phyloP scores from a whole-genome alignment of 2,113 vertebrate species.

The Rhabdomys dilectus region DNA sequence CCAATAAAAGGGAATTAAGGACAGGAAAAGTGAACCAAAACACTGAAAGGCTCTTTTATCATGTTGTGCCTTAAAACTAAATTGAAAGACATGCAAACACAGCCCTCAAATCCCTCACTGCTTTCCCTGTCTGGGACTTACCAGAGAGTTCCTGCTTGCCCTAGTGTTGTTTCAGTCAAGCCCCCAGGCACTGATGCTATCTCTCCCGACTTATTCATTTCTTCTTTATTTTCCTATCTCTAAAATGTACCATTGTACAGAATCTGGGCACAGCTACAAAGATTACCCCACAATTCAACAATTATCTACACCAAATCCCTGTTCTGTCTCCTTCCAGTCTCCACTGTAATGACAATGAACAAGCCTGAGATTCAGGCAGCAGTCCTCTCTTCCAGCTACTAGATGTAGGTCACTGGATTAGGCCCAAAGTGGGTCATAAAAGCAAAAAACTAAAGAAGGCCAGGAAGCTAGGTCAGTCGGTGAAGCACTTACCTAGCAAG shows the following conservation, averaged over 20 bases:
- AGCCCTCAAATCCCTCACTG: background rate
- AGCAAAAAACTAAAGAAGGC: background rate
- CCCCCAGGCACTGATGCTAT: conserved; percentile 76
- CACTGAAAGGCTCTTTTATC: conserved; percentile 2
- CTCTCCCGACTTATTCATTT: conserved; percentile 78
- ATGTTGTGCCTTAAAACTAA: background rate
- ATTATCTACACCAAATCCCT: background rate
- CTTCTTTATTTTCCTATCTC: conserved; percentile 74
- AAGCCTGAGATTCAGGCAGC: background rate
- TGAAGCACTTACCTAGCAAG: background rate
- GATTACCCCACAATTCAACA: conserved; percentile 48
- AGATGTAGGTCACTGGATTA: background rate
- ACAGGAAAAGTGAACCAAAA: background rate
- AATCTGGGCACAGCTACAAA: conserved; percentile 69
- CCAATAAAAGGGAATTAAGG: conserved; percentile 27
- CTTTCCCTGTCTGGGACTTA: conserved; percentile 67
- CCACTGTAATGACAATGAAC: background rate
- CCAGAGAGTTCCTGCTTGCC: conserved; percentile 61
- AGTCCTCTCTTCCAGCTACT: background rate
- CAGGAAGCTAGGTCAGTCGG: background rate
- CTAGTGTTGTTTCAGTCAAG: conserved; percentile 80
- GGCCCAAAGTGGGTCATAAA: background rate
- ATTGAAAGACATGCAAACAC: conserved; percentile 28
- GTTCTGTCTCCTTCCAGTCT: background rate
- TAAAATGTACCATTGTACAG: conserved; percentile 66